Base-by-base conservation (phyloP, 1,140 invertebrate species). In the Coelopa frigida region DNA sequence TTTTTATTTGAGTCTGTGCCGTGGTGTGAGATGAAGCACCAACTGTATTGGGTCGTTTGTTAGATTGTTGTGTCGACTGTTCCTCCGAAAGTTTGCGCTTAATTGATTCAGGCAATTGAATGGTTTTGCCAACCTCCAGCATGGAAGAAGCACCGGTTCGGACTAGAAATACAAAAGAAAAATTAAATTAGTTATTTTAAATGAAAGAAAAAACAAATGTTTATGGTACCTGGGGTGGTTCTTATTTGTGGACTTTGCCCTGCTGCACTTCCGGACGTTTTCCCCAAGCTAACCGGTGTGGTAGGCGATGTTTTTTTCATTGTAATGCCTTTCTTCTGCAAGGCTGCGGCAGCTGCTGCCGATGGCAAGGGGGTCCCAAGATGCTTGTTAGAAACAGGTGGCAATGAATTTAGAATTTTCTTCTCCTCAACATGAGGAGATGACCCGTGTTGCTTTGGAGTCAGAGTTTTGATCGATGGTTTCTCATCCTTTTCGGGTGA, bases 261-360 rank as follows among this genome's bases (percentile, higher is more conserved):
- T 23, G 48, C 23, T 39, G 48, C 27, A 17, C 26, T 37, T 38
- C 38, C 17, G 26, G 24, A 12, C 31, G 32, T 37, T 27, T 22
- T 18, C 23, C 15, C 14, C 31, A 21, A 14, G 33, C 14, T 1
- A 31, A 43, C 2, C 41, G 41, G 22, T 21, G 12, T 12, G 31
- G 41, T 26, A 26, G 38, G 11, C 31, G 57, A 44, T 2, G 62
- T 53, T 44, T 66, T 66, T 27, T 66, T 66, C 17, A 66, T 50
- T 2, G 62, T 66, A 8, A 66, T 66, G 1, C 62, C 62, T 23
- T 66, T 66, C 35, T 66, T 66, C 20, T 66, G 62, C 0, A 66
- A 49, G 1, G 64, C 62, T 12, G 49, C 49, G 10, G 33, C 44
- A 8, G 59, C 59, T n/a, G 43, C 54, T 32, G 41, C 58, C 11